Evolutionary conservation across 2,888 invertebrate genomes (phyloP).

Genomic region (Zhuqinia jingwanae): DNA sequence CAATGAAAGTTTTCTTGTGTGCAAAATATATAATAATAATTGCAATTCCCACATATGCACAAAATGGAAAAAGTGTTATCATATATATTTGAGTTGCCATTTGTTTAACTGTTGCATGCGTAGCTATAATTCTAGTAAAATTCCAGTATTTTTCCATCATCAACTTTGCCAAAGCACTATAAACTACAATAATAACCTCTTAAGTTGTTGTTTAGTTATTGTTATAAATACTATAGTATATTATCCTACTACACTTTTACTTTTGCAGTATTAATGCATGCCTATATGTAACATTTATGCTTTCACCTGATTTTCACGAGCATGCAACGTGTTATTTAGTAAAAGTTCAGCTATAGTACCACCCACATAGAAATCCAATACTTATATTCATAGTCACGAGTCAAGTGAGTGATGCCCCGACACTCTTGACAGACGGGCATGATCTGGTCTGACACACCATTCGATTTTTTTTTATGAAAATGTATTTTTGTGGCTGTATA

Average conservation of each 20-base stretch:
- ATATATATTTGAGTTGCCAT: slow-evolving; percentile 1
- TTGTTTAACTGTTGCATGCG: slow-evolving; percentile 50
- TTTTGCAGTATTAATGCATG: too few relatives aligned
- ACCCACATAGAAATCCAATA: slow-evolving; percentile 40
- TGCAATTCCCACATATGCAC: too few relatives aligned
- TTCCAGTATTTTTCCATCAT: neutral
- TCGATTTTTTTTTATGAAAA: slow-evolving; percentile 16
- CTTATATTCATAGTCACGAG: neutral
- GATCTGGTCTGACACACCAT: neutral
- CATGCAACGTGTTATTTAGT: slow-evolving; percentile 51
- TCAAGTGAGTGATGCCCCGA: slow-evolving; percentile 13
- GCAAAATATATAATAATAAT: too few relatives aligned
- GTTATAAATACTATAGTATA: too few relatives aligned
- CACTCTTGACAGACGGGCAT: neutral
- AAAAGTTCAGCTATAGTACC: slow-evolving; percentile 45
- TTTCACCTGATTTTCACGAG: slow-evolving; percentile 54
- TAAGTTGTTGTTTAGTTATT: too few relatives aligned
- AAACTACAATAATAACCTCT: too few relatives aligned
- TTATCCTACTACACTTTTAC: too few relatives aligned
- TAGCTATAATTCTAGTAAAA: slow-evolving; percentile 24
- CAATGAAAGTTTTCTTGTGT: too few relatives aligned
- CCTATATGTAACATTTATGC: neutral
- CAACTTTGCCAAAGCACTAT: too few relatives aligned
- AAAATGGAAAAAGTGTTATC: too few relatives aligned
- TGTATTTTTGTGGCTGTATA: neutral